These are phyloP conservation scores for Mustela erminea DNA, from an alignment of 2,797 vertebrate species.

Conservation along the genomic window DNA sequence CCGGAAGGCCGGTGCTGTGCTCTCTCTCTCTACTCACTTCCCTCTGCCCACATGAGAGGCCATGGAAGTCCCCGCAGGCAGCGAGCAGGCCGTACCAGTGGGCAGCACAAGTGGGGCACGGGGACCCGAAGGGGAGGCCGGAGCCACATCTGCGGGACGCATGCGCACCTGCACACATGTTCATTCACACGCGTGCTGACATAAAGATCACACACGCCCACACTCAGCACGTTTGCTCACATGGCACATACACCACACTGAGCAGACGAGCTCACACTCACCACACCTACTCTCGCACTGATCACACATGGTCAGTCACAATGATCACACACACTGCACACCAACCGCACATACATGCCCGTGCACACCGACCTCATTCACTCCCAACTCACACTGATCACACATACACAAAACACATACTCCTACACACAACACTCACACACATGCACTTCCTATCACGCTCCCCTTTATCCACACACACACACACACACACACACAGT, in stretches of 20 bases:
- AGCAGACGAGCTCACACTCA: not conserved
- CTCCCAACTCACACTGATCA: too few species aligned
- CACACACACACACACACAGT: too few species aligned
- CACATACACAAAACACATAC: not conserved
- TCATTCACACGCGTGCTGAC: not conserved
- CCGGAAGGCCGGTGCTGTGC: not conserved
- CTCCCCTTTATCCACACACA: not conserved
- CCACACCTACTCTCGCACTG: not conserved
- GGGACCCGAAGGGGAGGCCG: fast-evolving
- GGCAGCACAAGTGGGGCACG: too few species aligned
- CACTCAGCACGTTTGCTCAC: not conserved
- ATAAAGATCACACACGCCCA: fast-evolving
- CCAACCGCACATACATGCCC: not conserved
- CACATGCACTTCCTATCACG: not conserved
- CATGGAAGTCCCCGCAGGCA: not conserved
- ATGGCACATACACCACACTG: not conserved
- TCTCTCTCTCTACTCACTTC: not conserved
- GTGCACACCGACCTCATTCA: not conserved
- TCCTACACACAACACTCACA: not conserved
- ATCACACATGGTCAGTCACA: not conserved
- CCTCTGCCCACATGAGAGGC: not conserved
- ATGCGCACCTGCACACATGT: not conserved
- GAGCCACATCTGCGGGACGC: not conserved
- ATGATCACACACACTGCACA: too few species aligned
- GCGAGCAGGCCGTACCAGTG: not conserved